phyloP scores from a whole-genome alignment of 2,113 vertebrate genomes.

The Microcebus murinus region DNA sequence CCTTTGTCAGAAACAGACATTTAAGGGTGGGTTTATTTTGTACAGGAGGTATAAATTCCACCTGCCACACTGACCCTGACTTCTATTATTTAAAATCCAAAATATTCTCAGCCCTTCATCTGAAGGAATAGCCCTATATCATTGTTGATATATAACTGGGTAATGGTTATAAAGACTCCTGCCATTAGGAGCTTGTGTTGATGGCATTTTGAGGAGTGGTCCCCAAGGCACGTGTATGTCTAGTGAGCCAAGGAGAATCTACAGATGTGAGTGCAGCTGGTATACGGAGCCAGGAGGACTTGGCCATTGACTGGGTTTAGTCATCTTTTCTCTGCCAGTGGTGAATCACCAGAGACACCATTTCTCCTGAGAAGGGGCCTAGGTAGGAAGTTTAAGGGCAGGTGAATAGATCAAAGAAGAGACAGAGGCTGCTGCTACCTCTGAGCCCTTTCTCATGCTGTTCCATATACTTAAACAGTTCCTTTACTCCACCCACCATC shows the following conservation, averaged over 20 bases:
- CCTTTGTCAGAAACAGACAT: background rate
- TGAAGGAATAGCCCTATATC: background rate
- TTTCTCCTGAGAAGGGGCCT: background rate
- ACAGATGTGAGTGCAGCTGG: background rate
- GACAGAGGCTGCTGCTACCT: background rate
- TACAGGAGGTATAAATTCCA: background rate
- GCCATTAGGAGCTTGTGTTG: background rate
- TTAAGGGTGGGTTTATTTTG: background rate
- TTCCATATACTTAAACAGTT: background rate
- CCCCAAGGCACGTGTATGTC: background rate
- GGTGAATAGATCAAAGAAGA: background rate
- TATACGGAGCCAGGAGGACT: background rate
- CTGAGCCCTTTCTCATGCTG: background rate
- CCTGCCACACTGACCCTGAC: background rate
- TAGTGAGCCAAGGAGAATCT: background rate
- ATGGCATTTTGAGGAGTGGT: background rate
- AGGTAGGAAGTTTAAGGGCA: background rate
- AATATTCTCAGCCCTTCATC: background rate
- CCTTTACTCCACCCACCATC: background rate
- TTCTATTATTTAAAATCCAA: constrained; percentile 27
- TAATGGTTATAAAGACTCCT: background rate
- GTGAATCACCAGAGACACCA: background rate
- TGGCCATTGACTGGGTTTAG: background rate
- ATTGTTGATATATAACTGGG: background rate
- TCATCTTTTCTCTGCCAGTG: background rate